Base-by-base conservation (phyloP, 1,140 invertebrate species). In the Pygmarrhopalites habei region DNA sequence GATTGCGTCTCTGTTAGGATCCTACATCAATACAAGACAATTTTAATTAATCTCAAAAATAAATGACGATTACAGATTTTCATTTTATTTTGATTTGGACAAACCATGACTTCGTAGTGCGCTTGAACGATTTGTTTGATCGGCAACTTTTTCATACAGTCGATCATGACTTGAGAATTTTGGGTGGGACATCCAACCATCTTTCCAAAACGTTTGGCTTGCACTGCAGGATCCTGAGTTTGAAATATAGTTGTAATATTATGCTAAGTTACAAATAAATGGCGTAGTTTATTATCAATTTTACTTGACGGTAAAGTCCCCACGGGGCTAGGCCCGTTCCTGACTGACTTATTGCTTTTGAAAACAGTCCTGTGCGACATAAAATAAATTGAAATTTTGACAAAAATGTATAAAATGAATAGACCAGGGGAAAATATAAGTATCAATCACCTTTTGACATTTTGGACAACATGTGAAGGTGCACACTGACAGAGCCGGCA, bases 151-250 rank as follows among this genome's bases (percentile, higher is more conserved):
- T 25, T 55, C 12, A 55, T 55, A 30, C 52, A 55, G 14, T 25
- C 15, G 29, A 55, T 32, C 14, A 23, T 14, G 7, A 25, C 52
- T 21, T 32, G 14, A 15, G 29, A 17, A 14, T 5, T 5, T 55
- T 25, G 12, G 15, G 52, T 55, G 7, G 29, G 25, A 55, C 52
- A 55, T 14, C 29, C 29, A 43, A 58, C 5, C 35, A 41, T 23
- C n/a, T 29, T 26, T 14, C 25, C 60, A 7, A 56, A 53, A 7
- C 43, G 30, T 19, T 39, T 14, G 1, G 77, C 73, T 62, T 73
- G 75, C 12, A 68, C 64, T 10, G 71, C 46, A 7, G 77, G 75
- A 43, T 76, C 69, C 44, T 71, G 71, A 56, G 79, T 73, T 21
- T 21, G 17, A 3, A 53, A 14, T 47, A 14, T 52, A 17, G 10